phyloP scores from a whole-genome alignment of 2,113 vertebrate species.

The Toxostoma redivivum region DNA sequence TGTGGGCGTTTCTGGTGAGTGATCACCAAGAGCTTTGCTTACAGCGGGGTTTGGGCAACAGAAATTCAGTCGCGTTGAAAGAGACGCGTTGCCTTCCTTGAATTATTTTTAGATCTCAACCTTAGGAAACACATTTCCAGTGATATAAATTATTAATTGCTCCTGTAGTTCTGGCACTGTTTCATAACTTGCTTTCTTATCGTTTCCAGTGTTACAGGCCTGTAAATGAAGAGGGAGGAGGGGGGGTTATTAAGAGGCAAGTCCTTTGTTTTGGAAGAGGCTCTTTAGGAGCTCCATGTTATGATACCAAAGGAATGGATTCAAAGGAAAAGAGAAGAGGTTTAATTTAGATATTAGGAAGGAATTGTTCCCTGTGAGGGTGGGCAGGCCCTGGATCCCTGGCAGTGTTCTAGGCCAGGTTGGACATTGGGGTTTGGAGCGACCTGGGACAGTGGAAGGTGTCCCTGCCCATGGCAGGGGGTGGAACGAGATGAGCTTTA shows the following conservation, averaged over 20 bases:
- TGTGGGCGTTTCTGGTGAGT: not conserved
- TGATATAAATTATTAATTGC: conserved; percentile 64
- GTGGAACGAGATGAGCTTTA: not conserved
- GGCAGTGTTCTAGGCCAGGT: rapidly evolving
- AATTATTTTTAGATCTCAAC: conserved; percentile 69
- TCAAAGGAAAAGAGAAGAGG: not conserved
- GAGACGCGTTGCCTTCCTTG: not conserved
- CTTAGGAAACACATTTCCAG: conserved; percentile 60
- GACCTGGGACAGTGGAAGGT: rapidly evolving
- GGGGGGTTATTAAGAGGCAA: not conserved
- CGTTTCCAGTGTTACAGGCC: not conserved
- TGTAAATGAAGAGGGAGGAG: not conserved
- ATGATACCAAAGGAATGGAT: not conserved
- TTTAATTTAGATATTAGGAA: not conserved
- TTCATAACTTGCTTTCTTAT: conserved; percentile 19
- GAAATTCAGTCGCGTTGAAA: not conserved
- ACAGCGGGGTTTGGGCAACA: not conserved
- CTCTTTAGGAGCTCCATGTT: not conserved
- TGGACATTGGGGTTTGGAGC: not conserved
- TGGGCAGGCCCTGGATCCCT: not conserved
- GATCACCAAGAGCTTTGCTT: not conserved
- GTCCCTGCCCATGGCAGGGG: not conserved
- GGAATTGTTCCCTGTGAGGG: not conserved
- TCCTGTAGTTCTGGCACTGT: conserved; percentile 30
- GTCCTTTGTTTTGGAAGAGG: conserved; percentile 3